Evolutionary conservation across 2,888 invertebrate genomes (phyloP).

Genomic region (Alloplasta piceator): DNA sequence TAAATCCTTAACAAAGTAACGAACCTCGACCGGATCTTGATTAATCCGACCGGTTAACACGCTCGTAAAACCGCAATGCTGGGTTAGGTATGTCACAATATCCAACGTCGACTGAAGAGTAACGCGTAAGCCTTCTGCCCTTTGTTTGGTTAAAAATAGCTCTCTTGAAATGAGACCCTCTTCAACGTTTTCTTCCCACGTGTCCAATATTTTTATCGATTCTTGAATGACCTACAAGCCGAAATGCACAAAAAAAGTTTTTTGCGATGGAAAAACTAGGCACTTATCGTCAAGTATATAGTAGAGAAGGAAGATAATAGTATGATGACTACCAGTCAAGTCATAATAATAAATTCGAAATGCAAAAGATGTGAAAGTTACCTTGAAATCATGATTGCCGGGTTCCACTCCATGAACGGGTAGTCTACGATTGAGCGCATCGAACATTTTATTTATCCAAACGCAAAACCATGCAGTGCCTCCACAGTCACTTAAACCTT

Average conservation of each 20-base stretch:
- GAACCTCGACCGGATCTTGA: constrained; percentile 59
- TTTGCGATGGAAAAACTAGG: constrained; percentile 18
- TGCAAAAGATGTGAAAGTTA: constrained; percentile 27
- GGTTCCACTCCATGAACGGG: constrained; percentile 36
- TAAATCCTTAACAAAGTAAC: constrained; percentile 14
- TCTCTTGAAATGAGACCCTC: constrained; percentile 42
- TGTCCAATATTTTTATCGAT: constrained; percentile 50
- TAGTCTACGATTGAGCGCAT: constrained; percentile 55
- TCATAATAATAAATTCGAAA: constrained; percentile 27
- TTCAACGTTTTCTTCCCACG: constrained; percentile 59
- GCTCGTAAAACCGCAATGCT: constrained; percentile 46
- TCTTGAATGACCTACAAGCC: constrained; percentile 50
- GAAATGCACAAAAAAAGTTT: constrained; percentile 23
- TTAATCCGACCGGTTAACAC: constrained; percentile 59
- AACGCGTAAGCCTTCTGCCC: constrained; percentile 52
- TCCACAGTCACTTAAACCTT: constrained; percentile 47
- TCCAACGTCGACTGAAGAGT: constrained; percentile 60
- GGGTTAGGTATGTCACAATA: constrained; percentile 36
- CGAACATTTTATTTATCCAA: constrained; percentile 59
- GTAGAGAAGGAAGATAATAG: constrained; percentile 25
- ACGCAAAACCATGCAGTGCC: constrained; percentile 56
- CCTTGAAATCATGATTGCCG: constrained; percentile 54
- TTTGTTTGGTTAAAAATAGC: constrained; percentile 54
- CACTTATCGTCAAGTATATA: constrained; percentile 22
- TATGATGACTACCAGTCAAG: constrained; percentile 26